Conservation (phyloP, 2,113 vertebrate species). For the Chionis minor region DNA sequence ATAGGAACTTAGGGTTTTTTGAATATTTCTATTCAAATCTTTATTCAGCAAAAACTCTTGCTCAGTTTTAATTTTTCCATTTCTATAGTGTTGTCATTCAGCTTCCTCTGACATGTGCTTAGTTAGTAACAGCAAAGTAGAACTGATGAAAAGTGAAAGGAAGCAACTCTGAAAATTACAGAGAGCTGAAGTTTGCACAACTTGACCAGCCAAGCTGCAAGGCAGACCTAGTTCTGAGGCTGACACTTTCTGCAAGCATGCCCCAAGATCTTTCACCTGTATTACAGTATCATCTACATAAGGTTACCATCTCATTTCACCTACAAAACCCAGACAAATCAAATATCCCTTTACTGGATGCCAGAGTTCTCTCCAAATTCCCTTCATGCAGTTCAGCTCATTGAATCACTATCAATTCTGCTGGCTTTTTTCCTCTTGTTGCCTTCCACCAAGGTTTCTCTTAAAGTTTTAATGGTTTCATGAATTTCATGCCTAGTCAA, state of each 20-base stretch:
- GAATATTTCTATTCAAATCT: not conserved
- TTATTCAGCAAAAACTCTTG: not conserved
- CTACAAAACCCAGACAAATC: not conserved
- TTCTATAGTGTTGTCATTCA: not conserved
- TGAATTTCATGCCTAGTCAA: not conserved
- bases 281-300: not conserved
- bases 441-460: not conserved
- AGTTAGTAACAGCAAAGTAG: not conserved
- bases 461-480: not conserved
- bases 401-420: not conserved
- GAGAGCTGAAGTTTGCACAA: fast-evolving
- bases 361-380: not conserved
- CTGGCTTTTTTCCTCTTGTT: not conserved
- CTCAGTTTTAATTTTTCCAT: not conserved
- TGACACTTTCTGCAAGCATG: not conserved
- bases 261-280: not conserved
- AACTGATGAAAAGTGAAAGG: not conserved
- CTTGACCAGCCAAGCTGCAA: not conserved
- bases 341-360: not conserved
- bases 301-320: not conserved
- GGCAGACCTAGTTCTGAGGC: not conserved
- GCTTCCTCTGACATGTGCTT: not conserved
- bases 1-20: fast-evolving
- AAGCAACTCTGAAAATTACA: not conserved
- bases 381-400: not conserved